Evolutionary conservation across 2,888 invertebrate genomes (phyloP), one percentile per base, ranked within the genome.

Genomic region (Tenthredo livida): DNA sequence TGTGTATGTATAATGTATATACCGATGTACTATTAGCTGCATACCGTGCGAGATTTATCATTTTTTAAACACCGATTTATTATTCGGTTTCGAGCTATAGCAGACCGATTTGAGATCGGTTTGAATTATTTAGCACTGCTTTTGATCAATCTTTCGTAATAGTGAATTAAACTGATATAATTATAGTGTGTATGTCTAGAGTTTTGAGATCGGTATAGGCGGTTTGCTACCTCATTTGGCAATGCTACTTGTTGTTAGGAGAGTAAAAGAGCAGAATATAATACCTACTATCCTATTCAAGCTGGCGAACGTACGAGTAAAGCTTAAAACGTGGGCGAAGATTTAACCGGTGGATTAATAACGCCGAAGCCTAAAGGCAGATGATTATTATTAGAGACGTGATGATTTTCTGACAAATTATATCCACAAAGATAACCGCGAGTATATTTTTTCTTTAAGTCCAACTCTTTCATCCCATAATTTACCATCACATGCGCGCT

Each of bases 121-220:
- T 87, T 58, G 37, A 40, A 84, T 87, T n/a, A 85, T 90, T 89
- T 75, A 90, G 90, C 50, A 90, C 61, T 29, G 91, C 89, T 86
- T 91, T 91, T 33, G 7, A 67, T 33, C 33, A 67, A 33, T 33
- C 67, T 67, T 33, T 67, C 67, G 73, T 91, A 86, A 86, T 61
- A 25, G 61, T 61, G 2, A 61, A 61, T 25, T 21, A 25, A 61
- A 61, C 21, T 25, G 21, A 25, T 25, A 61, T 72, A 58, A 9
- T 82, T 86, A 84, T 33, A 33, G 29, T 29, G 29, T 29, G 29
- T 84, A 84, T 84, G 82, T 77, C 84, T 77, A 17, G 21, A 67
- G 4, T 61, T 25, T 61, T 12, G 67, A 67, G 29, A 33, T 67
- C 17, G 6, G 21, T 67, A 21, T 33, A 33, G 4, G 3, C 47